A percentile compares a stretch with the other conserved stretches of the same genome.
Evolutionary conservation across 2,797 vertebrate species (phyloP).

Genomic region (Enteromius argenteus): DNA sequence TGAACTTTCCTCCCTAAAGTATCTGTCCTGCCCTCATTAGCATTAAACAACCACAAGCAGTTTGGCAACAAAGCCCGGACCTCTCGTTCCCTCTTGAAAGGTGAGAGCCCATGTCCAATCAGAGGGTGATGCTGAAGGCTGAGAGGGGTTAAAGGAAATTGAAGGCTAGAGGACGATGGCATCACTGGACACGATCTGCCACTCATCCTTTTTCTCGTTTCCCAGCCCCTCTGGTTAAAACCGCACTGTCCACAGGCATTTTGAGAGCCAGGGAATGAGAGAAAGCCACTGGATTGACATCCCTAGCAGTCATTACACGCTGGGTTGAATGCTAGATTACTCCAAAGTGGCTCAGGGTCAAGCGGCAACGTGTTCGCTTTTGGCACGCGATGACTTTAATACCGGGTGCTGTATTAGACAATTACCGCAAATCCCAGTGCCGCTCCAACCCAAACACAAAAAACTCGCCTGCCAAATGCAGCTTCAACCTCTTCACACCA

Average conservation of each 20-base stretch:
- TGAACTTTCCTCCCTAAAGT: conserved; percentile 53
- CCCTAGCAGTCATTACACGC: conserved; percentile 99
- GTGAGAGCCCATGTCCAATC: conserved; percentile 25
- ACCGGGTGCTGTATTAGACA: conserved; percentile 99
- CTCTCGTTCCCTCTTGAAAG: conserved; percentile 20
- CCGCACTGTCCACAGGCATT: conserved; percentile 45
- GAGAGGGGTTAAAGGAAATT: conserved; percentile 45
- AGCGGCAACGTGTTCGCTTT: conserved; percentile 98
- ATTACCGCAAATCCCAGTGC: conserved; percentile 93
- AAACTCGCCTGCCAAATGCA: neutral
- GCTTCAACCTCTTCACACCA: conserved; percentile 59
- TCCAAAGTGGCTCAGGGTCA: conserved; percentile 99
- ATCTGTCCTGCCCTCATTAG: conserved; percentile 63
- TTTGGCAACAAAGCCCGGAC: conserved; percentile 77
- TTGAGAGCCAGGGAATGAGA: conserved; percentile 21
- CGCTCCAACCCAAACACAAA: conserved; percentile 63
- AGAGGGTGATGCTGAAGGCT: conserved; percentile 18
- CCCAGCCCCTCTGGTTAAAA: conserved; percentile 37
- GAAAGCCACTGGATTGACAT: conserved; percentile 97
- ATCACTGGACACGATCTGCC: conserved; percentile 56
- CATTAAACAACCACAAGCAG: conserved; percentile 78
- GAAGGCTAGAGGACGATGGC: conserved; percentile 48
- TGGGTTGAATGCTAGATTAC: conserved; percentile 99
- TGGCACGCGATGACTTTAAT: conserved; percentile 99
- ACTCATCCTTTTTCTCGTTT: conserved; percentile 53